These are phyloP conservation scores for Amazona vittata DNA, from an alignment of 2,113 vertebrate genomes.

Conservation along the genomic window DNA sequence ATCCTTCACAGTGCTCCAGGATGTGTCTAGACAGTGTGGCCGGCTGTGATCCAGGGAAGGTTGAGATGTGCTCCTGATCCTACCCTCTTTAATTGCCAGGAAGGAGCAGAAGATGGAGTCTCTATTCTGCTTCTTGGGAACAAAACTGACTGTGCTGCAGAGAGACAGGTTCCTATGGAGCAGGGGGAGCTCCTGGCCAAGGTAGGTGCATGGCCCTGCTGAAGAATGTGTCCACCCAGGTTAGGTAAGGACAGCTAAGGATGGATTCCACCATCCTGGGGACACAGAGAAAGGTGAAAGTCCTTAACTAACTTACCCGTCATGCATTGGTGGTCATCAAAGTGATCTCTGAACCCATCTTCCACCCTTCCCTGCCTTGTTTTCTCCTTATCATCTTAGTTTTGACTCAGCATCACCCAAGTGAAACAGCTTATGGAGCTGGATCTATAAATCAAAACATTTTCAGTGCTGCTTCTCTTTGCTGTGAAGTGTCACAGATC, in stretches of 20 bases:
- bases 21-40: too few species aligned
- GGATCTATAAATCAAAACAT: background rate
- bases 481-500: background rate
- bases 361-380: background rate
- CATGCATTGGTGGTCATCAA: background rate
- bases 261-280: background rate
- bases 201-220: conserved; percentile 66
- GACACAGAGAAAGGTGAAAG: background rate
- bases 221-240: background rate
- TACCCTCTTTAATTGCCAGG: conserved; percentile 69
- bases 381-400: background rate
- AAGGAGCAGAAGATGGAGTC: conserved; percentile 72
- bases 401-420: background rate
- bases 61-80: background rate
- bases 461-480: background rate
- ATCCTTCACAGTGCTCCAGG: background rate
- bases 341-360: background rate
- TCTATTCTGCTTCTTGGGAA: conserved; percentile 88
- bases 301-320: background rate
- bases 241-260: background rate
- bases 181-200: conserved; percentile 83
- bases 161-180: conserved; percentile 74
- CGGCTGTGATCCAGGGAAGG: background rate
- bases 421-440: background rate
- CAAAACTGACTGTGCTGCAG: conserved; percentile 80